Conservation (phyloP, 2,888 invertebrate species). For the Xestoiulus laeticollis region DNA sequence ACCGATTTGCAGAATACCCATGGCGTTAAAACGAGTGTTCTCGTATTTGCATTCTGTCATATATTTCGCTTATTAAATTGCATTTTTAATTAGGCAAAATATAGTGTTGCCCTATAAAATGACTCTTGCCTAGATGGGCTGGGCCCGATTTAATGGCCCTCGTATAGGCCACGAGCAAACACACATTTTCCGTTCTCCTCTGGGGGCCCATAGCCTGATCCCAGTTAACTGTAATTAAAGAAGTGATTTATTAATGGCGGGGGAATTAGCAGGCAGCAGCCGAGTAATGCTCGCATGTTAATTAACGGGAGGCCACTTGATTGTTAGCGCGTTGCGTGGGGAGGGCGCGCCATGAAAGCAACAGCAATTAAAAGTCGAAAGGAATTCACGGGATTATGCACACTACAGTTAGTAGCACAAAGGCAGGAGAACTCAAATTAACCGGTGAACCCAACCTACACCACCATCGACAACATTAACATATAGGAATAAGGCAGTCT, state of each 20-base stretch:
- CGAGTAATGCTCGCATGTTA: constrained; percentile 50
- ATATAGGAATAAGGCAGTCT: too few species aligned
- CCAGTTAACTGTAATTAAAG: constrained; percentile 52
- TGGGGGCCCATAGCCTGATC: constrained; percentile 46
- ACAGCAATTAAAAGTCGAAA: constrained; percentile 2
- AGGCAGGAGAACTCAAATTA: constrained; percentile 11
- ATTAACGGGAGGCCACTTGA: constrained; percentile 50
- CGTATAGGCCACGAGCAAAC: not conserved
- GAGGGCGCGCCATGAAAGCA: not conserved
- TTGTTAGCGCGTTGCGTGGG: constrained; percentile 49
- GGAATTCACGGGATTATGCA: not conserved
- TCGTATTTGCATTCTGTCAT: not conserved
- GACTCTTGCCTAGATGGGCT: not conserved
- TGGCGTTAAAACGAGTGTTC: not conserved
- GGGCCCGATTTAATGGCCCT: constrained; percentile 8
- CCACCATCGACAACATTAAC: too few species aligned
- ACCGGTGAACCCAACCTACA: not conserved
- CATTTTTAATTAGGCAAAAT: not conserved
- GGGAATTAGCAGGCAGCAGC: constrained; percentile 50
- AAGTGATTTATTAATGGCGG: constrained; percentile 51
- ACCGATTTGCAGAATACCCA: not conserved
- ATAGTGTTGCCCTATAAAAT: not conserved
- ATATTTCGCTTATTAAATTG: not conserved
- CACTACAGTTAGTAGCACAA: not conserved
- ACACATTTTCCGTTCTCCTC: not conserved